Evolutionary conservation across 2,797 vertebrate species (phyloP), one percentile per base, ranked within the genome.

Genomic region (Poecilia picta): DNA sequence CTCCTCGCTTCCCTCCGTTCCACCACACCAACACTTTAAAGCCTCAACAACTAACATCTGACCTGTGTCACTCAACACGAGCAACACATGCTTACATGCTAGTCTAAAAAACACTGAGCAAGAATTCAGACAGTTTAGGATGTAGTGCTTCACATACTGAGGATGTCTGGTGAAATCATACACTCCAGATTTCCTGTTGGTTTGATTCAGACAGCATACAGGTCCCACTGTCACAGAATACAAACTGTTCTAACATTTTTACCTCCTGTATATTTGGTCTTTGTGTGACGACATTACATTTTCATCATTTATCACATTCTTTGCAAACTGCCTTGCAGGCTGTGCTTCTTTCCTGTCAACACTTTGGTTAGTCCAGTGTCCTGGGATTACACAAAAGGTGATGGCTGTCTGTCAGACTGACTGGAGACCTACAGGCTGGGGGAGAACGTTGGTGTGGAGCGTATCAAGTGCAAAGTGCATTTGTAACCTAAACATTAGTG

Each of bases 331-430:
- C 1, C n/a, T 66, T 49, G 62, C 86, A 87, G 81, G 87, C 89
- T 89, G 89, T 83, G 90, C 88, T 89, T 85, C 91, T 84, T 91
- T 71, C 78, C 88, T 92, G 88, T 93, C 89, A 91, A 89, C 91
- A 85, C 89, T 12, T 77, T 70, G 80, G 81, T 83, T 31, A 5
- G 74, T 71, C 81, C 66, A 82, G 91, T 91, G 83, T 87, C 78
- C 53, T 36, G 53, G 89, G 88, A 93, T 93, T 92, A 91, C 74
- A 83, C 64, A 75, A 79, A 78, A 85, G 83, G 75, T 81, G 87
- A 90, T 78, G 80, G 80, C 81, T 91, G 79, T 89, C 90, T 83
- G 85, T 93, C 91, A 91, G 33, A 83, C 12, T 64, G 59, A 68
- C 28, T 75, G 74, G 76, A 79, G 79, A 77, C 73, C 72, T 72